These are phyloP conservation scores for Coptodon rendalli DNA, from an alignment of 2,113 vertebrate genomes.

Conservation along the genomic window DNA sequence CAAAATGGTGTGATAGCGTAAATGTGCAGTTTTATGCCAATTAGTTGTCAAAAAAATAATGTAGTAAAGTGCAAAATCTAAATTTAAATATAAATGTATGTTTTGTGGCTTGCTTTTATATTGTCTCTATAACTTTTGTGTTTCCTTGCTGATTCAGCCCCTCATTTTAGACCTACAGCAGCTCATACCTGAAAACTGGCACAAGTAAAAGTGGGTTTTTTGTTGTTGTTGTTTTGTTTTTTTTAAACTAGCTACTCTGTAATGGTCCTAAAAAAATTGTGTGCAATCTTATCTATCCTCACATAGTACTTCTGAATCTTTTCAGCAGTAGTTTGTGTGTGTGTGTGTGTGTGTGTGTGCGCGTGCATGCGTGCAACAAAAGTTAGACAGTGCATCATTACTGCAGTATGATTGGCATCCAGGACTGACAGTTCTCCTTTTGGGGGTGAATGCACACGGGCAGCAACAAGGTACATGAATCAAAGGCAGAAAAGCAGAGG, in stretches of 20 bases:
- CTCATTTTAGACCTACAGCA: background rate
- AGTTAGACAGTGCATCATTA: slow-evolving; percentile 25
- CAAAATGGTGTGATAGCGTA: background rate
- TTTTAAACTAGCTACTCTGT: background rate
- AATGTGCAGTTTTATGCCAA: background rate
- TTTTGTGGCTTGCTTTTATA: background rate
- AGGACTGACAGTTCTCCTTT: slow-evolving; percentile 43
- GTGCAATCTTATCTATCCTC: background rate
- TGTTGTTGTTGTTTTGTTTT: background rate
- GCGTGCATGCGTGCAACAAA: background rate
- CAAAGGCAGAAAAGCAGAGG: slow-evolving; percentile 10
- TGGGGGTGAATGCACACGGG: slow-evolving; percentile 20
- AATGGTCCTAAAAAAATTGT: background rate
- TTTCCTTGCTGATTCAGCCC: background rate
- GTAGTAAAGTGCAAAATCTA: background rate
- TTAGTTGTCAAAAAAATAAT: background rate
- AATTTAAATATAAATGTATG: background rate
- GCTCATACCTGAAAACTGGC: background rate
- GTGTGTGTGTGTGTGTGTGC: rapidly evolving
- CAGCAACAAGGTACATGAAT: background rate
- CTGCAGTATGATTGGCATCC: slow-evolving; percentile 25
- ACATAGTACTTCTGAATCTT: background rate
- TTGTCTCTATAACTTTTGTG: background rate
- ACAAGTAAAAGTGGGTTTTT: background rate
- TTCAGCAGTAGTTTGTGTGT: background rate